Evolutionary conservation across 2,797 vertebrate species (phyloP), one percentile per base, ranked within the genome.

Genomic region (Melanotaenia maccullochi): DNA sequence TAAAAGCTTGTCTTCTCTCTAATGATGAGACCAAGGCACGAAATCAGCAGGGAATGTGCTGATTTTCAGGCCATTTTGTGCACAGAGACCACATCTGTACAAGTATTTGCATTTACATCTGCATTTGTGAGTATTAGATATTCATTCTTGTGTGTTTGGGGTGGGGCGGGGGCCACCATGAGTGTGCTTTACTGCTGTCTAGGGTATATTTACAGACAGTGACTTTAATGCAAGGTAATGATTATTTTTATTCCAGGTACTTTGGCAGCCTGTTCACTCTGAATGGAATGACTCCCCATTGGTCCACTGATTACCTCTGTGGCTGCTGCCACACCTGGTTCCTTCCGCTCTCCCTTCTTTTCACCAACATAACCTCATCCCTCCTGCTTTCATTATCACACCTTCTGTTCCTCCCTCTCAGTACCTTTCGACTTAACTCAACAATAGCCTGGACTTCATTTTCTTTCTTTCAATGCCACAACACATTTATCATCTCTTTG

Each of bases 191-290:
- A 94, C 87, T 70, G 88, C 90, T 81, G 85, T 89, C 86, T 70
- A 65, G 93, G 92, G 93, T 90, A 80, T 94, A 91, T 95, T 94
- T 93, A 93, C 91, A 90, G 91, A 93, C 92, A 92, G 87, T 93
- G 92, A 91, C 90, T 92, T 91, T 94, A 95, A 93, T 93, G 93
- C 87, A 86, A 87, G 86, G 91, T 94, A 93, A 95, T 95, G 92
- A 94, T 94, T 95, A 94, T 94, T 94, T 94, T 94, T 93, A 94
- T 94, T 91, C 87, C 90, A 83, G 90, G 88, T 93, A 89, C 92
- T 94, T 93, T 68, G 74, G 82, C 86, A 77, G 82, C 84, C 89
- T 74, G 85, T 89, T 93, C 60, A 25, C 91, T 90, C 79, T 83
- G 88, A 93, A 90, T 90, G 82, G 86, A 94, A 94, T 83, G 85